These are phyloP conservation scores for Calliopum simillimum DNA, from an alignment of 2,888 invertebrate genomes.

Conservation along the genomic window DNA sequence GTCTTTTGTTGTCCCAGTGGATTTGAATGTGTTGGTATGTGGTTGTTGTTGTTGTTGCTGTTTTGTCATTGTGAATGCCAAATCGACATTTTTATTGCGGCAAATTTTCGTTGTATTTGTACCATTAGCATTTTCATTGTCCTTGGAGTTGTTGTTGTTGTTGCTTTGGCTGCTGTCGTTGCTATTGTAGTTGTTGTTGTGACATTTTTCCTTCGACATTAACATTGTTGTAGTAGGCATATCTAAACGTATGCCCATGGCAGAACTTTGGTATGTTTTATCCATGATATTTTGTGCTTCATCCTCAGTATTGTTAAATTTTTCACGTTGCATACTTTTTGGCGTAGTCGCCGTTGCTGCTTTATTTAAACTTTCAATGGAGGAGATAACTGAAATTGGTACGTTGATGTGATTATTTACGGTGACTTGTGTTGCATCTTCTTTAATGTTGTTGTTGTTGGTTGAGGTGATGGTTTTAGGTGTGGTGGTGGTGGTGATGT, in stretches of 20 bases:
- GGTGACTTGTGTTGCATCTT: conserved; percentile 55
- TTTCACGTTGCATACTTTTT: conserved; percentile 19
- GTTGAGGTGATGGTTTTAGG: conserved; percentile 35
- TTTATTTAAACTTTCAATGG: conserved; percentile 9
- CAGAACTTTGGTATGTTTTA: conserved; percentile 56
- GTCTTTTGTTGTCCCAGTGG: conserved; percentile 3
- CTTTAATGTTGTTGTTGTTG: conserved; percentile 31
- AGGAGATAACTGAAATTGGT: conserved; percentile 36
- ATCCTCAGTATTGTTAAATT: neutral
- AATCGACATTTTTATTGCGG: conserved; percentile 68
- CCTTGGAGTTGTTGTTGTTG: conserved; percentile 29
- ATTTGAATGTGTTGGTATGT: conserved; percentile 5
- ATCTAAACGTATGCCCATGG: conserved; percentile 61
- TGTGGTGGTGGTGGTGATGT: conserved; percentile 34
- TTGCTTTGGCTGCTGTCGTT: conserved; percentile 59
- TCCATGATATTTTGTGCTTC: conserved; percentile 4
- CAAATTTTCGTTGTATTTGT: conserved; percentile 55
- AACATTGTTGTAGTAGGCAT: conserved; percentile 19
- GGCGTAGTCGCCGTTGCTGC: neutral
- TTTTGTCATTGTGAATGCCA: conserved; percentile 63
- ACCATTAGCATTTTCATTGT: conserved; percentile 25
- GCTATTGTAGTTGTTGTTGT: conserved; percentile 24
- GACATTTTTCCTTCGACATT: conserved; percentile 12
- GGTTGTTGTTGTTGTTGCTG: conserved; percentile 39
- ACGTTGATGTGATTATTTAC: conserved; percentile 68